These are phyloP conservation scores for Etheostoma nigrum DNA, from an alignment of 2,797 vertebrate genomes.

Conservation along the genomic window DNA sequence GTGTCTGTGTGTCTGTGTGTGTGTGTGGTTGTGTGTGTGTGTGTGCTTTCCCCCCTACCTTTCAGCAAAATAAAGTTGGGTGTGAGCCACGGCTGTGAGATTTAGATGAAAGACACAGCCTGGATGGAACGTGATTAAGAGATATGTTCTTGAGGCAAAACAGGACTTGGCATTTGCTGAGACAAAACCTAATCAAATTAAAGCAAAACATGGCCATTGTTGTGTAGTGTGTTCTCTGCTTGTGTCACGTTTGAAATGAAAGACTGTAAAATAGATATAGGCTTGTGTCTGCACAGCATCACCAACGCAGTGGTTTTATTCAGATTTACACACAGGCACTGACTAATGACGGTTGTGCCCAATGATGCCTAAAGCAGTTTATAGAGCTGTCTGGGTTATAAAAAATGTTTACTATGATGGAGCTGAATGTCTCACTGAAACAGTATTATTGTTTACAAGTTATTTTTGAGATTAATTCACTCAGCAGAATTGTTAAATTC, in stretches of 20 bases:
- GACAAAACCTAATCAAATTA: conserved; percentile 89
- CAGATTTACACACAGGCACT: conserved; percentile 73
- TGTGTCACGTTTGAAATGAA: conserved; percentile 80
- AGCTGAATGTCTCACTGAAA: conserved; percentile 76
- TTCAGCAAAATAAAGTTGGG: conserved; percentile 84
- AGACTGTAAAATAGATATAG: conserved; percentile 76
- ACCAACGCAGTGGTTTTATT: conserved; percentile 61
- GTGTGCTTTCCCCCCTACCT: conserved; percentile 66
- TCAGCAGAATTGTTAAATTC: conserved; percentile 69
- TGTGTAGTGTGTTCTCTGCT: conserved; percentile 74
- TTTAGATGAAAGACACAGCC: conserved; percentile 85
- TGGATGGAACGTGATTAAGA: conserved; percentile 88
- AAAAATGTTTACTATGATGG: conserved; percentile 83
- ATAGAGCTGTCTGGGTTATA: conserved; percentile 80
- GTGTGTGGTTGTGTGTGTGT: conserved; percentile 8
- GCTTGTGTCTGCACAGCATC: conserved; percentile 68
- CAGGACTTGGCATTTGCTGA: conserved; percentile 86
- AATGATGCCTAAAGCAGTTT: conserved; percentile 82
- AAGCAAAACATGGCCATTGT: conserved; percentile 85
- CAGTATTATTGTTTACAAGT: conserved; percentile 80
- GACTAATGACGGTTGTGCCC: conserved; percentile 79
- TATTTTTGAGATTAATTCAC: conserved; percentile 79
- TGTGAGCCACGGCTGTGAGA: conserved; percentile 85
- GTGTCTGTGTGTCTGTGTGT: conserved; percentile 28
- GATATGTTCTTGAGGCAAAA: conserved; percentile 86